Percentiles rank a stretch among this genome's conserved stretches.
Conservation (phyloP, 2,888 invertebrate species). For the Erebia ligea region DNA sequence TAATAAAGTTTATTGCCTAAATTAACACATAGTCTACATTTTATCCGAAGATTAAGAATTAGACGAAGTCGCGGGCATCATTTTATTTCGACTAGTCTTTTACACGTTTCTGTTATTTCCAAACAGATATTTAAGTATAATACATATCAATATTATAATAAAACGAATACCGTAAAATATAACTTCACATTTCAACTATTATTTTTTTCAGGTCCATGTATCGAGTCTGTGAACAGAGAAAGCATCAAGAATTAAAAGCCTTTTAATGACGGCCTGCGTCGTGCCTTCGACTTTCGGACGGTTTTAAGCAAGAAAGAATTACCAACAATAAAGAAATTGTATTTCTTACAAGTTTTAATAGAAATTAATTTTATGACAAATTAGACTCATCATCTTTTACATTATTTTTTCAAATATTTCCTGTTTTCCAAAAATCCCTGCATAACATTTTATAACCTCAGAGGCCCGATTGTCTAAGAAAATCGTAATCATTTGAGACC, state of each 20-base stretch:
- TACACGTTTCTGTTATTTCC: no score
- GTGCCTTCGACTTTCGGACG: constrained; percentile 51
- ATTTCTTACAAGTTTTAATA: no score
- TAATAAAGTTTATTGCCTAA: no score
- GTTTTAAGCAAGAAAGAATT: constrained; percentile 43
- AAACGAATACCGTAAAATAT: not conserved
- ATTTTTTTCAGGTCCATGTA: constrained; percentile 63
- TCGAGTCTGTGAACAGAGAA: constrained; percentile 60
- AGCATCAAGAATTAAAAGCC: constrained; percentile 82
- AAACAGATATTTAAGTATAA: not conserved
- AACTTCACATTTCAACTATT: no score
- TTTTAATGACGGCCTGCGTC: constrained; percentile 75
- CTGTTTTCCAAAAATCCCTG: not conserved
- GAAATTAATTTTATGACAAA: no score
- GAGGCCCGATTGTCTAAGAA: no score
- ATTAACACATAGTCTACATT: no score
- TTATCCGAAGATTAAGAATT: no score
- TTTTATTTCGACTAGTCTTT: no score
- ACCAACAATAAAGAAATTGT: not conserved
- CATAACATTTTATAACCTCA: no score
- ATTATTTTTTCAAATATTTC: not conserved
- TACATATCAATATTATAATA: not conserved
- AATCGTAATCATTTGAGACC: no score
- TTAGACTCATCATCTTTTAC: not conserved
- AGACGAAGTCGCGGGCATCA: no score